Conservation (phyloP, 1,140 invertebrate species). For the Trichogramma pretiosum region DNA sequence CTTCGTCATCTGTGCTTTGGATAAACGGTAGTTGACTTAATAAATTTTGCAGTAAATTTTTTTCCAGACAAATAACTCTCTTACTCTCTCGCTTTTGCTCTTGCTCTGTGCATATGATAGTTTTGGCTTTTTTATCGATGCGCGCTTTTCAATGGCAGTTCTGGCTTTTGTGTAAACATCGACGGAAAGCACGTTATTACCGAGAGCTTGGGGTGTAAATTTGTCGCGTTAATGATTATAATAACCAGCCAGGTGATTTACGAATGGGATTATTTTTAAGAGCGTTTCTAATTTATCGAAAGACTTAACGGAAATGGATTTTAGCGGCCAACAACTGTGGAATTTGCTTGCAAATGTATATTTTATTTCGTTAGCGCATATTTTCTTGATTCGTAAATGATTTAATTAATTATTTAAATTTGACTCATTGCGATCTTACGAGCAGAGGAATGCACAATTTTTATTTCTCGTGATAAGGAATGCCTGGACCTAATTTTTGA, state of each 20-base stretch:
- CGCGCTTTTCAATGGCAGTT: background rate
- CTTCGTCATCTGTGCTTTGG: slow-evolving; percentile 3
- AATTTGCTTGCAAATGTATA: no score
- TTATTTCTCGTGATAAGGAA: no score
- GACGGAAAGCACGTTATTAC: background rate
- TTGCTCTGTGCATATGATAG: no score
- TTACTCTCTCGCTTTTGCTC: no score
- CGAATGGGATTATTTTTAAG: background rate
- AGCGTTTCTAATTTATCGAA: background rate
- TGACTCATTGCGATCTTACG: no score
- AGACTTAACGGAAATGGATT: background rate
- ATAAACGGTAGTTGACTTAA: slow-evolving; percentile 13
- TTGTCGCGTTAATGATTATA: no score
- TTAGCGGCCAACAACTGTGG: no score
- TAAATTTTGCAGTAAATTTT: slow-evolving; percentile 14
- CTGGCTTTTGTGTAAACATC: background rate
- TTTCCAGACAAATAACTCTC: no score
- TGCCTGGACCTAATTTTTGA: no score
- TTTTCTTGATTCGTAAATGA: background rate
- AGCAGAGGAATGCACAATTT: no score
- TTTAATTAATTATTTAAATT: no score
- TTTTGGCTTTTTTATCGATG: background rate
- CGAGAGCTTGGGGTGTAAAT: background rate
- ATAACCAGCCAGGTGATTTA: slow-evolving; percentile 9
- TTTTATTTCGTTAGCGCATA: no score